phyloP scores from a whole-genome alignment of 2,888 invertebrate genomes.

The Frankliniella intonsa region DNA sequence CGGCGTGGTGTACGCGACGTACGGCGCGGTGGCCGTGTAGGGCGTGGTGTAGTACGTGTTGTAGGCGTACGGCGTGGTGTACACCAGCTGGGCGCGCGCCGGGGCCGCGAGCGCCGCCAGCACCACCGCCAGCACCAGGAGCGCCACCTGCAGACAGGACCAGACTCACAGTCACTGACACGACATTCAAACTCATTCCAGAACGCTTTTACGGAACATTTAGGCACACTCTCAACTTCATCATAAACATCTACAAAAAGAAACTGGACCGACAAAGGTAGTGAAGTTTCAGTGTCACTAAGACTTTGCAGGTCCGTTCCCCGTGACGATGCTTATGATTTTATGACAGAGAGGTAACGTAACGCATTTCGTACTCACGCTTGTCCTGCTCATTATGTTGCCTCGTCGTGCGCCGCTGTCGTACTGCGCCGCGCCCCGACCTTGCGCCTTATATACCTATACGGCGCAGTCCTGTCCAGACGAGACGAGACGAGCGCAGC shows the following conservation, averaged over 20 bases:
- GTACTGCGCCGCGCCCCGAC: not conserved
- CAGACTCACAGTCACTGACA: not conserved
- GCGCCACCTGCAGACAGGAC: not conserved
- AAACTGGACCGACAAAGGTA: no score
- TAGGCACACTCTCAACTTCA: no score
- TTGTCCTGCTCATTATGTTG: not conserved
- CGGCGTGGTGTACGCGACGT: not conserved
- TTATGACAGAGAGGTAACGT: no score
- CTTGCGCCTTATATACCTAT: slow-evolving; percentile 1
- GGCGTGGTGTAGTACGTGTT: not conserved
- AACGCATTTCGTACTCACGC: no score
- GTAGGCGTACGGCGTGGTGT: not conserved
- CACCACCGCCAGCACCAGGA: not conserved
- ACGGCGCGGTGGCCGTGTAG: not conserved
- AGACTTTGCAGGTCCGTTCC: no score
- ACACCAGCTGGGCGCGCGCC: not conserved
- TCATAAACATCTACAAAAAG: no score
- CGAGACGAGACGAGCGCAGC: no score
- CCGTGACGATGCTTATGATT: no score
- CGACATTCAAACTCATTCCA: no score
- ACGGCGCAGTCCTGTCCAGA: not conserved
- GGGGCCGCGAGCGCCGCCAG: not conserved
- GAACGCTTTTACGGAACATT: no score
- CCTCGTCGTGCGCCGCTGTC: not conserved
- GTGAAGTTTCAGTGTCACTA: no score